A percentile compares a stretch with the other conserved stretches of the same genome.
phyloP scores from a whole-genome alignment of 1,140 invertebrate species.

The Lasioglossum baleicum region DNA sequence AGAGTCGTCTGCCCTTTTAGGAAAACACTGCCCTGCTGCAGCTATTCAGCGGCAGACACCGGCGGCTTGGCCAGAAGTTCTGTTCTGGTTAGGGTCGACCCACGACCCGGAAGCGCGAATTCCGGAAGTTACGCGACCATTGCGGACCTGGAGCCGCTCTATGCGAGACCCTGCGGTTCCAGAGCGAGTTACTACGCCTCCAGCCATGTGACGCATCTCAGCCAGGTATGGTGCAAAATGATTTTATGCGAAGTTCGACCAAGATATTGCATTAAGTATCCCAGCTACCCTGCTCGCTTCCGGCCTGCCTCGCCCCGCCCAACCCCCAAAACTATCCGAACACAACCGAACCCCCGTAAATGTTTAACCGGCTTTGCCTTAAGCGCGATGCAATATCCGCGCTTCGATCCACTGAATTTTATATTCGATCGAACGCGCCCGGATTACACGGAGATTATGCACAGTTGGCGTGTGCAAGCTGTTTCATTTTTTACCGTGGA shows the following conservation, averaged over 20 bases:
- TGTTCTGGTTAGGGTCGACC: conserved; percentile 86
- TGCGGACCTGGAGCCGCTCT: conserved; percentile 84
- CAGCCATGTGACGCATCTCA: conserved; percentile 80
- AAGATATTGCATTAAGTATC: conserved; percentile 19
- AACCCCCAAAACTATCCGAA: neutral
- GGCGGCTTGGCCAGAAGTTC: conserved; percentile 77
- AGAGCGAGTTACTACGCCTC: conserved; percentile 83
- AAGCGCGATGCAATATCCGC: neutral
- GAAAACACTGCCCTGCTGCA: conserved; percentile 78
- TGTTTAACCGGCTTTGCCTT: neutral
- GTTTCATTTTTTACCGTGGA: no score
- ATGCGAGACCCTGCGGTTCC: conserved; percentile 81
- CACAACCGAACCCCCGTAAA: neutral
- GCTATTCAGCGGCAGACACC: conserved; percentile 77
- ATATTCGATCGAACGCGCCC: neutral
- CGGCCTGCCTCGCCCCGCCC: no score
- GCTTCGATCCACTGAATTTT: conserved; percentile 12
- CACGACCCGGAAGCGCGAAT: conserved; percentile 85
- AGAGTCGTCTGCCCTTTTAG: conserved; percentile 63
- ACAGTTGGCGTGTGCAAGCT: neutral
- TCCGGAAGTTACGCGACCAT: conserved; percentile 90
- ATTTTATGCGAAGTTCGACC: conserved; percentile 14
- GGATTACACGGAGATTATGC: neutral
- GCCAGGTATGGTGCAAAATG: conserved; percentile 77
- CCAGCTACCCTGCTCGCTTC: neutral